Percentiles rank a stretch among this genome's conserved stretches.
These are phyloP conservation scores for Prochilodus magdalenae DNA, from an alignment of 2,113 vertebrate genomes.

Conservation along the genomic window DNA sequence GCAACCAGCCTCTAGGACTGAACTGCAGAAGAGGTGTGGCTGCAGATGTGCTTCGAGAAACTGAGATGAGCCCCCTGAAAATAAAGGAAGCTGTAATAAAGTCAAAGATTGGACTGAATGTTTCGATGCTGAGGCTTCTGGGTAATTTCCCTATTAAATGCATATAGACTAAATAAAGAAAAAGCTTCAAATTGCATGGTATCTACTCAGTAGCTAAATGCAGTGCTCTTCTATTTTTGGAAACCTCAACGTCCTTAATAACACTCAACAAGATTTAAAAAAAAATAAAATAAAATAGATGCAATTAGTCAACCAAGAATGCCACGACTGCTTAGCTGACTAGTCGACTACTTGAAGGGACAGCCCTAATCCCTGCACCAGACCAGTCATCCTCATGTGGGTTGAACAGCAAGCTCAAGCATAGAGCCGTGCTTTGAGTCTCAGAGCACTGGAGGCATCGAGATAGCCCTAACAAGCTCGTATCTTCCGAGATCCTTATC, in stretches of 20 bases:
- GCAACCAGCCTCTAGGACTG: too few relatives aligned
- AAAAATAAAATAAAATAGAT: not conserved
- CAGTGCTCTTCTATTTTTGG: too few relatives aligned
- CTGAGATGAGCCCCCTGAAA: too few relatives aligned
- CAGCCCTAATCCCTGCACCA: not conserved
- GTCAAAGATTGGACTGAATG: too few relatives aligned
- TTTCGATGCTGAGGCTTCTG: too few relatives aligned
- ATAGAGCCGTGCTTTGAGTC: not conserved
- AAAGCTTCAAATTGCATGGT: too few relatives aligned
- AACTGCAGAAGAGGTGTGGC: too few relatives aligned
- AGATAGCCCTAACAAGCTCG: conserved; percentile 21
- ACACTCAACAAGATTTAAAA: not conserved
- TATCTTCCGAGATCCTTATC: conserved; percentile 61
- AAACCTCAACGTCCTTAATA: not conserved
- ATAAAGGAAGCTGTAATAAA: too few relatives aligned
- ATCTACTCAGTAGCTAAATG: too few relatives aligned
- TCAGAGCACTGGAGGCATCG: not conserved
- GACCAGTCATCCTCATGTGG: not conserved
- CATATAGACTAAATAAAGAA: too few relatives aligned
- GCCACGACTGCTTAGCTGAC: not conserved
- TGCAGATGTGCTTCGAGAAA: too few relatives aligned
- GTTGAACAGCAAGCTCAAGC: not conserved
- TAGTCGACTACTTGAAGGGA: not conserved
- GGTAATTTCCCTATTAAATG: too few relatives aligned
- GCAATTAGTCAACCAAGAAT: not conserved